Conservation (phyloP, 1,140 invertebrate species). For the Oryctes rhinoceros region DNA sequence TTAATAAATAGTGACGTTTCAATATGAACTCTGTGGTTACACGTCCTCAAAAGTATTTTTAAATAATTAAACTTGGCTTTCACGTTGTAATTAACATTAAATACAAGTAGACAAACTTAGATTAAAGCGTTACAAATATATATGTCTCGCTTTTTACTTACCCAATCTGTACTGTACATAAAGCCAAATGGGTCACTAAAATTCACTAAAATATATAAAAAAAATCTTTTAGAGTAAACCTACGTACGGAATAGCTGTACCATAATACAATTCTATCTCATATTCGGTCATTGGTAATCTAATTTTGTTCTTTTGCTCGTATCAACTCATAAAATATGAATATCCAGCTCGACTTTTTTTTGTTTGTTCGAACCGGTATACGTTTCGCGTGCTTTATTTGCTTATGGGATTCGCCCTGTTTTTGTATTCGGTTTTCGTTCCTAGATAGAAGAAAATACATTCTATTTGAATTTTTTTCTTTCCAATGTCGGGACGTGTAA, state of each 20-base stretch:
- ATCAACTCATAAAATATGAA: slow-evolving; percentile 2
- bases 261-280: background rate
- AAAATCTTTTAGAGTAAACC: too few relatives aligned
- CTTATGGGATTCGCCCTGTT: background rate
- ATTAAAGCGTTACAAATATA: too few relatives aligned
- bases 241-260: background rate
- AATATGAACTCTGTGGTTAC: too few relatives aligned
- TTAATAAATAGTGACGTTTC: too few relatives aligned
- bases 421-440: background rate
- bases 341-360: background rate
- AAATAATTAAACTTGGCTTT: too few relatives aligned
- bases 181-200: too few relatives aligned
- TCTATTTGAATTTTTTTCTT: background rate
- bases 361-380: background rate
- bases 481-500: background rate
- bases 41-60: too few relatives aligned
- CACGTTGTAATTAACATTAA: too few relatives aligned
- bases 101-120: too few relatives aligned
- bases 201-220: too few relatives aligned
- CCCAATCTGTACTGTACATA: too few relatives aligned
- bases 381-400: background rate
- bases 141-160: too few relatives aligned
- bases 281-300: background rate
- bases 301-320: background rate
- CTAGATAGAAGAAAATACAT: background rate